Evolutionary conservation across 92 coral and sea anemone species (phyloP).

Genomic region (Scolanthus callimorphus): DNA sequence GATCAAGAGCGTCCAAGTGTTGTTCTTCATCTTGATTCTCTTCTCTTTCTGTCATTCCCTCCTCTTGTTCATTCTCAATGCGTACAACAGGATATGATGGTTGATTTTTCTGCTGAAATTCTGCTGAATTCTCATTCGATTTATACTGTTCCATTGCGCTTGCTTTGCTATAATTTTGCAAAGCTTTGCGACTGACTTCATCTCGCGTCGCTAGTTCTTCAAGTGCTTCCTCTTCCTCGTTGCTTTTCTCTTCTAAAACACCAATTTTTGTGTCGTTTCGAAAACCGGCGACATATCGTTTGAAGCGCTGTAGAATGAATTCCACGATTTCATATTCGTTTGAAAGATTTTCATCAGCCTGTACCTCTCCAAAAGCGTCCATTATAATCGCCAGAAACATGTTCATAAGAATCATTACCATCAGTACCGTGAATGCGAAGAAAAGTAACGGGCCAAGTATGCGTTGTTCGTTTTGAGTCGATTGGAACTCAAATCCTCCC

Average conservation of each 20-base stretch:
- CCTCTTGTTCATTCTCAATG: not conserved
- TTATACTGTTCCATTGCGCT: not conserved
- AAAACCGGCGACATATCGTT: conserved; percentile 10
- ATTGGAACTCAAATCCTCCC: conserved; percentile 85
- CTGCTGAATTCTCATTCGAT: not conserved
- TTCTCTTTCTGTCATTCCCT: not conserved
- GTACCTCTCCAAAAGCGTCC: conserved; percentile 87
- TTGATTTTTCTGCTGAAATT: conserved; percentile 14
- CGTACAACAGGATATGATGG: not conserved
- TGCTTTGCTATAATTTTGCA: not conserved
- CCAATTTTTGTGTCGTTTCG: conserved; percentile 26
- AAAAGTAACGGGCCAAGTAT: conserved; percentile 80
- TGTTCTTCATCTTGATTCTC: not conserved
- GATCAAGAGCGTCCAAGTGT: conserved; percentile 6
- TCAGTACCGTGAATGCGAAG: conserved; percentile 78
- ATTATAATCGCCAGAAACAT: conserved; percentile 82
- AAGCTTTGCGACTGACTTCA: not conserved
- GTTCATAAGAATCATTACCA: conserved; percentile 86
- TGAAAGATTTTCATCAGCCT: conserved; percentile 57
- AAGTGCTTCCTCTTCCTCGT: not conserved
- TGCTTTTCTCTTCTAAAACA: not conserved
- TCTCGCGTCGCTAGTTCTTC: not conserved
- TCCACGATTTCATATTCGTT: conserved; percentile 72
- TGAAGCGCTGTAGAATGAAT: conserved; percentile 28
- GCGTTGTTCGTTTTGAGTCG: conserved; percentile 46